Base-by-base conservation (phyloP, 1,140 invertebrate species). In the Belonocnema kinseyi region DNA sequence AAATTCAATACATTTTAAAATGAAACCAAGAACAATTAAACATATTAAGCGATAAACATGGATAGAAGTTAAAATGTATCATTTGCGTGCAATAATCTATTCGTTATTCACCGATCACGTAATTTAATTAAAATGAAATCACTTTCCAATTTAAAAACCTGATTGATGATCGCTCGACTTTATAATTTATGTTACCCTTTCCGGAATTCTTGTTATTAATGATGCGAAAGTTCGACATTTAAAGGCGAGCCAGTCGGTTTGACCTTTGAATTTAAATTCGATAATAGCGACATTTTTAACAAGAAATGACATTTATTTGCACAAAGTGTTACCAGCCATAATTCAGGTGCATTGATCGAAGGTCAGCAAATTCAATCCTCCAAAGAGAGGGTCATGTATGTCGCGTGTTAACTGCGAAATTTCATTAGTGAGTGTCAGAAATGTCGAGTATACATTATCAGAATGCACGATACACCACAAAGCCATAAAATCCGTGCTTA, bases 381-480 rank as follows among this genome's bases (percentile, higher is more conserved):
- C 26, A 66, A 66, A 66, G 26, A 66, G 61, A n/a, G 13, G n/a
- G 40, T 66, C 61, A 66, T 26, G 61, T 66, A 33, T 33, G 8
- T 66, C n/a, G 61, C 14, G 61, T 66, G 26, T 66, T 66, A 66
- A 66, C 61, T 66, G 61, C 26, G 16, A 66, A 66, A 66, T 66
- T 66, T 66, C 61, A 66, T 66, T 66, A 40, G 26, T 33, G n/a
- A 66, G 26, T 33, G 61, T 66, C 61, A 66, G 61, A 66, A 66
- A 66, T 66, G 61, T 66, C 61, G 61, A n/a, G 33, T 66, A 46
- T 46, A 66, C 26, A 66, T 66, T 66, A 66, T 66, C 61, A 66
- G 16, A 66, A 66, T 66, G 61, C 61, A 33, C 40, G 61, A 66
- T 66, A 33, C 40, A 66, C 40, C 61, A n/a, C 26, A 26, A 66